These are phyloP conservation scores for Cyrtorhinus lividipennis DNA, from an alignment of 1,140 invertebrate species.

Conservation along the genomic window DNA sequence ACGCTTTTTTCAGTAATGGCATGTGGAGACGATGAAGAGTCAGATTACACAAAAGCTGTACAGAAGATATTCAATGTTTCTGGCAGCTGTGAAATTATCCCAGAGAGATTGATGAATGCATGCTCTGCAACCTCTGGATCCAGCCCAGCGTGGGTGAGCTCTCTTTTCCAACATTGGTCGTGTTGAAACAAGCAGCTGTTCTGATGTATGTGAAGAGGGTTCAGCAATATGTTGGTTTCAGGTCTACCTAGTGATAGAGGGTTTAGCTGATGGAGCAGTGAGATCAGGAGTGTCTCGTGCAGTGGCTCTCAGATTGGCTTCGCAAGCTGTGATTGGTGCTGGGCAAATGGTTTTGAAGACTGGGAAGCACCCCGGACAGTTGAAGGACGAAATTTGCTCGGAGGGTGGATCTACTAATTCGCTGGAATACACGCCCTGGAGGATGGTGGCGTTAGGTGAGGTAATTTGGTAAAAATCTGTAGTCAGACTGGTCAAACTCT, in stretches of 20 bases:
- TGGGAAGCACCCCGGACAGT: constrained; percentile 62
- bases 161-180: constrained; percentile 29
- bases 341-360: constrained; percentile 78
- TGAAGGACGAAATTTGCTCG: constrained; percentile 90
- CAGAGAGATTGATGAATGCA: not conserved
- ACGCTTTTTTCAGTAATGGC: not conserved
- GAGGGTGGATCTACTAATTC: constrained; percentile 87
- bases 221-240: constrained; percentile 29
- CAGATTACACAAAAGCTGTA: not conserved
- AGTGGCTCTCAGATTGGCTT: constrained; percentile 67
- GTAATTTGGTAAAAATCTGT: no score
- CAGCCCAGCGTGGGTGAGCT: constrained; percentile 81
- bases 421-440: constrained; percentile 79
- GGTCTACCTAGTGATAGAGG: constrained; percentile 63
- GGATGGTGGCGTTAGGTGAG: constrained; percentile 27
- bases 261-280: constrained; percentile 41
- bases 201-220: not conserved
- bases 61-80: not conserved
- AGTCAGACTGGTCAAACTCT: no score
- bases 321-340: constrained; percentile 76
- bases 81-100: not conserved
- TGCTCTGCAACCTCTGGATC: constrained; percentile 41
- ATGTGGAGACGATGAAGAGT: not conserved
- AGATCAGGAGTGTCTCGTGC: constrained; percentile 83
- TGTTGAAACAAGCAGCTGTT: not conserved